Conservation (phyloP, 2,113 vertebrate genomes). For the Bos taurus region DNA sequence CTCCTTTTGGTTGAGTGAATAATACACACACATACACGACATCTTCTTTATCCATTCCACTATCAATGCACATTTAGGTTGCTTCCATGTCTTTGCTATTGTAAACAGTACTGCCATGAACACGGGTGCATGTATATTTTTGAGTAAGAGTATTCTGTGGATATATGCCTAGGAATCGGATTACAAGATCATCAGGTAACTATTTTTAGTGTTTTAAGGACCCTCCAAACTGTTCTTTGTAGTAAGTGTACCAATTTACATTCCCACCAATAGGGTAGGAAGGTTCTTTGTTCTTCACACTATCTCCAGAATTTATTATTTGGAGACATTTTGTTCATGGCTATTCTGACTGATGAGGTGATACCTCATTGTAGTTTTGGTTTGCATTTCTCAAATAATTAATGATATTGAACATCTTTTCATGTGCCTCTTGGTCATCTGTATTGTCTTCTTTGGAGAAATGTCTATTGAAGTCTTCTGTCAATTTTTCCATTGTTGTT, state of each 20-base stretch:
- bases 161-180: background rate
- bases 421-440: background rate
- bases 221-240: background rate
- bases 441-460: background rate
- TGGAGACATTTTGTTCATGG: background rate
- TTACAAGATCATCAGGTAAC: background rate
- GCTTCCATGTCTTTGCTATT: background rate
- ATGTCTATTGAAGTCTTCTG: background rate
- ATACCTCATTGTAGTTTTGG: background rate
- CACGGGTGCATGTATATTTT: background rate
- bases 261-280: background rate
- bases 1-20: background rate
- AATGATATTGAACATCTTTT: background rate
- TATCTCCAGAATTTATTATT: background rate
- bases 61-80: background rate
- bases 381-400: background rate
- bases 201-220: background rate
- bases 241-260: background rate
- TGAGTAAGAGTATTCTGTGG: background rate
- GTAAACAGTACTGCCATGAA: background rate
- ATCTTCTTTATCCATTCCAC: background rate
- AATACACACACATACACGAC: background rate
- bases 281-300: background rate
- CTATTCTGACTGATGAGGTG: background rate
- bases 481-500: background rate